A percentile compares a stretch with the other conserved stretches of the same genome.
These are phyloP conservation scores for Corythornis vintsioides DNA, from an alignment of 2,113 vertebrate genomes.

Conservation along the genomic window DNA sequence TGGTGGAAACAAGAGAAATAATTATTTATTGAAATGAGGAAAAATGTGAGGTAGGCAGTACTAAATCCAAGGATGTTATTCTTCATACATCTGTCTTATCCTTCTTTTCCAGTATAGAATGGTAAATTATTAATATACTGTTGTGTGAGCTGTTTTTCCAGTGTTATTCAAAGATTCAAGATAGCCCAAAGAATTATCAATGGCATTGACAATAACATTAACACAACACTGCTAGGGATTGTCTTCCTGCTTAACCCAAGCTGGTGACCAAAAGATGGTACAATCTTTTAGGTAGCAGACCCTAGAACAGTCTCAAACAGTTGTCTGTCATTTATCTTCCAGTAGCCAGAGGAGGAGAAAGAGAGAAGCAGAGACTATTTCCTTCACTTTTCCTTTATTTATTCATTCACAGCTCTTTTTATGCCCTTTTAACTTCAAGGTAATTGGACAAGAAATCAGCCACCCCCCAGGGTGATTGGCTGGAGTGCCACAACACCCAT, in stretches of 20 bases:
- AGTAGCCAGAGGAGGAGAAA: too few species aligned
- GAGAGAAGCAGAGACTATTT: too few species aligned
- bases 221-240: not conserved
- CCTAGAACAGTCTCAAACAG: not conserved
- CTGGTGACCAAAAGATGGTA: not conserved
- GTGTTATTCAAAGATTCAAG: not conserved
- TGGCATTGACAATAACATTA: not conserved
- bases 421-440: too few species aligned
- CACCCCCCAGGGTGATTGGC: too few species aligned
- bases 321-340: not conserved
- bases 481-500: too few species aligned
- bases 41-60: not conserved
- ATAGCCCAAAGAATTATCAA: not conserved
- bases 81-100: not conserved
- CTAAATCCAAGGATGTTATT: not conserved
- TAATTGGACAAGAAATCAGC: too few species aligned
- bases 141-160: not conserved
- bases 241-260: not conserved
- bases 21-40: slow-evolving; percentile 3
- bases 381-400: too few species aligned
- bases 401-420: too few species aligned
- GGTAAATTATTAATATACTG: not conserved
- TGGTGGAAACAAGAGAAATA: slow-evolving; percentile 4
- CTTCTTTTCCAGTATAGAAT: not conserved
- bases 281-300: not conserved